These are phyloP conservation scores for Pollicipes pollicipes DNA, from an alignment of 1,140 invertebrate species.

Conservation along the genomic window DNA sequence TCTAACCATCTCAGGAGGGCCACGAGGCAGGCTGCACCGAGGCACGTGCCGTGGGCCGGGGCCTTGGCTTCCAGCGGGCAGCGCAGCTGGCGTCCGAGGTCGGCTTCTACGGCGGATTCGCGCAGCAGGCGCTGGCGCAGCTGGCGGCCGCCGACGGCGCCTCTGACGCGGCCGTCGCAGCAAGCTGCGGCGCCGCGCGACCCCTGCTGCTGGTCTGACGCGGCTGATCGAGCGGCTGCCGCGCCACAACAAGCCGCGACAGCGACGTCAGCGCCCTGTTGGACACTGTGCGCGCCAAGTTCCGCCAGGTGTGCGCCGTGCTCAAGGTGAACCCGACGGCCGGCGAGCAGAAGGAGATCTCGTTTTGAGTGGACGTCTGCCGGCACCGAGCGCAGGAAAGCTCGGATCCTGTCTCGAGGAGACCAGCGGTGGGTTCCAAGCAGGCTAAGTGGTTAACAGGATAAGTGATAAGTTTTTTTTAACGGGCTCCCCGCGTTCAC, in stretches of 20 bases:
- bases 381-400: no score
- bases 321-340: constrained; percentile 33
- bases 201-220: neutral
- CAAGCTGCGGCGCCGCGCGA: neutral
- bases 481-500: no score
- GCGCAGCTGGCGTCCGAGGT: neutral
- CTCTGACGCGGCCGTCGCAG: neutral
- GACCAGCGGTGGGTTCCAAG: no score
- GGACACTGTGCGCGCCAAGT: constrained; percentile 43
- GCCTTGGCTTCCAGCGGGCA: neutral
- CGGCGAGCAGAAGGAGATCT: neutral
- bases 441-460: no score
- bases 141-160: neutral
- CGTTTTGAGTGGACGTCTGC: neutral
- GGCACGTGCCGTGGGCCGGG: no score
- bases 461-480: no score
- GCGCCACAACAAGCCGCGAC: constrained; percentile 17
- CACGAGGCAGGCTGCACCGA: neutral
- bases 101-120: neutral
- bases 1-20: neutral
- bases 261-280: constrained; percentile 40
- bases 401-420: no score
- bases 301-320: constrained; percentile 44
- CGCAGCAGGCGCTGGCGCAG: neutral
- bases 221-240: neutral